Base-by-base conservation (phyloP, 2,888 invertebrate genomes). In the Drosophila eohydei region DNA sequence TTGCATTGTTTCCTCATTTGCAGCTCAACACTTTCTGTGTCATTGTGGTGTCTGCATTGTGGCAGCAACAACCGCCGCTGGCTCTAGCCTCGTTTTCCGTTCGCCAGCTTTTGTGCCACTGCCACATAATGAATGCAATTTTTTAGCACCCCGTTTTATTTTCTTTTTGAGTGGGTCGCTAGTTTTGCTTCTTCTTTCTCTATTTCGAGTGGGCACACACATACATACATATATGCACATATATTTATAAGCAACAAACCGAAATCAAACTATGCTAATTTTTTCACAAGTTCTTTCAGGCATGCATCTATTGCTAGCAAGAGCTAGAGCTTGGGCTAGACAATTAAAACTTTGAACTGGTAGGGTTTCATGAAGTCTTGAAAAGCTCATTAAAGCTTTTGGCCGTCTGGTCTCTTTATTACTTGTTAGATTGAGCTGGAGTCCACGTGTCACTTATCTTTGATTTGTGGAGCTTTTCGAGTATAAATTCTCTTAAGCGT, bases 91-190 rank as follows among this genome's bases (percentile, higher is more conserved):
- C 63, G 69, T 79, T 85, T 76, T 83, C 74, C 81, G 66, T 72
- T 73, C 48, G 14, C 67, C 79, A 64, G 71, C 75, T 74, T 59
- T 78, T 81, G 79, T 82, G 68, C 73, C 67, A 81, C 83, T 83
- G 76, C 78, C 80, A 83, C 71, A 86, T 92, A 92, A 92, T 92
- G 91, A 92, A 91, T 91, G 91, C 91, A 89, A 91, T 91, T 91
- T 91, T 85, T 82, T 81, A 48, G 48, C 82, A 43, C 48, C 51
- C 46, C 44, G 16, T 55, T 55, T 55, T 52, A 38, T 44, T 34
- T 46, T 34, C 44, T 21, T 62, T 69, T 80, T 80, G 85, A 83
- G 71, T 80, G 71, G 83, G 66, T 65, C 55, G 79, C 55, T 48
- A 21, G 34, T 32, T 21, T 55, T 48, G 12, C 21, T 21, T 3